A percentile compares a stretch with the other conserved stretches of the same genome.
Conservation (phyloP, 2,888 invertebrate species). For the Leucoptera coffeella region DNA sequence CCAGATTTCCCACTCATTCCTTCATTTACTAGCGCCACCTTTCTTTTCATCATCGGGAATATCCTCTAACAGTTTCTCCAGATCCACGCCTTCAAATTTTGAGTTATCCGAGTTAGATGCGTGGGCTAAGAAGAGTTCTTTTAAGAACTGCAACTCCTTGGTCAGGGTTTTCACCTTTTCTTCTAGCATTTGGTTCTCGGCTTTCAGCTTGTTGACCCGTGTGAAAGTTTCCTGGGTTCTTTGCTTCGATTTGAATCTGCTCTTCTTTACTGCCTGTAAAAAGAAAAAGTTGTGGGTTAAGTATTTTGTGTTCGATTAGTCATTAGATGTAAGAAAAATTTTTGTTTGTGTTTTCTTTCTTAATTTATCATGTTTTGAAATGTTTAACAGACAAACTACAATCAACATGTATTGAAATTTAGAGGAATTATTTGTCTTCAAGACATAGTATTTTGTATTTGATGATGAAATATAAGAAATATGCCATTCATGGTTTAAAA, state of each 20-base stretch:
- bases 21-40: no score
- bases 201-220: slow-evolving; percentile 66
- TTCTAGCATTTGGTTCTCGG: slow-evolving; percentile 73
- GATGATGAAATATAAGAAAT: no score
- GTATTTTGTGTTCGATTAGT: no score
- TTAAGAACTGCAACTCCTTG: slow-evolving; percentile 72
- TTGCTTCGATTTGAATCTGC: slow-evolving; percentile 71
- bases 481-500: no score
- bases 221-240: slow-evolving; percentile 72
- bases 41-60: slow-evolving; percentile 26
- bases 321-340: no score
- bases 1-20: not conserved
- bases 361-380: no score
- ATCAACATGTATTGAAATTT: no score
- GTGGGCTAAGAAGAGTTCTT: slow-evolving; percentile 75
- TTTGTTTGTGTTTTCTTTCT: no score
- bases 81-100: slow-evolving; percentile 52
- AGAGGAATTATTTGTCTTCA: no score
- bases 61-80: slow-evolving; percentile 52
- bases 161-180: slow-evolving; percentile 77
- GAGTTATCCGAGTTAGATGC: slow-evolving; percentile 57
- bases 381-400: no score
- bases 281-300: no score
- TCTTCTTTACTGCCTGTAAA: slow-evolving; percentile 74
- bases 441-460: no score